These are phyloP conservation scores for Scaptomyza montana DNA, from an alignment of 1,140 invertebrate genomes.

Conservation along the genomic window DNA sequence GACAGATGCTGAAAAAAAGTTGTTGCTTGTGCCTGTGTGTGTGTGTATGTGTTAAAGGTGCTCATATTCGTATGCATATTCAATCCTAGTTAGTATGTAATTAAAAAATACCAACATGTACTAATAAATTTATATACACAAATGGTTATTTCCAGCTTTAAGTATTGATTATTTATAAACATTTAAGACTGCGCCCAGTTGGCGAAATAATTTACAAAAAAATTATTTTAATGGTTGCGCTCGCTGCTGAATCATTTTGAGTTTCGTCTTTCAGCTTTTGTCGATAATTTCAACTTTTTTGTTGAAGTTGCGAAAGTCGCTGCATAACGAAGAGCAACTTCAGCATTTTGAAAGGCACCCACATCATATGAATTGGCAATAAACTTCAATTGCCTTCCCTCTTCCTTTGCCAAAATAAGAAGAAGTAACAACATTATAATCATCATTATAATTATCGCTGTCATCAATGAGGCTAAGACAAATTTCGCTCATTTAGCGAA, in stretches of 20 bases:
- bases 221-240: slow-evolving; percentile 26
- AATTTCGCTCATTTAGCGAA: slow-evolving; percentile 20
- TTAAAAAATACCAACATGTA: not conserved
- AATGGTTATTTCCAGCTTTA: not conserved
- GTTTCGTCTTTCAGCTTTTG: not conserved
- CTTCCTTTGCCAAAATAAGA: not conserved
- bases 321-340: not conserved
- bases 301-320: slow-evolving; percentile 14
- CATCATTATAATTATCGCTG: slow-evolving; percentile 16
- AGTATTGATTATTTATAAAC: not conserved
- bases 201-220: slow-evolving; percentile 23
- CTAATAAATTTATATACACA: not conserved
- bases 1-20: slow-evolving; percentile 47
- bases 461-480: slow-evolving; percentile 12
- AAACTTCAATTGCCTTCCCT: not conserved
- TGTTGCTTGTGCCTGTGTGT: not conserved
- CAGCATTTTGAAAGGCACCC: not conserved
- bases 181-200: not conserved
- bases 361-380: slow-evolving; percentile 3
- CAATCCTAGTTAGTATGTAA: not conserved
- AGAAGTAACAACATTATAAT: not conserved
- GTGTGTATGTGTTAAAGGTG: not conserved
- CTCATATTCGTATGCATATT: not conserved
- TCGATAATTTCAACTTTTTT: slow-evolving; percentile 17
- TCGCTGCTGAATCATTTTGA: slow-evolving; percentile 18